These are phyloP conservation scores for Platerodrilus igneus DNA, from an alignment of 2,888 invertebrate species.

Conservation along the genomic window DNA sequence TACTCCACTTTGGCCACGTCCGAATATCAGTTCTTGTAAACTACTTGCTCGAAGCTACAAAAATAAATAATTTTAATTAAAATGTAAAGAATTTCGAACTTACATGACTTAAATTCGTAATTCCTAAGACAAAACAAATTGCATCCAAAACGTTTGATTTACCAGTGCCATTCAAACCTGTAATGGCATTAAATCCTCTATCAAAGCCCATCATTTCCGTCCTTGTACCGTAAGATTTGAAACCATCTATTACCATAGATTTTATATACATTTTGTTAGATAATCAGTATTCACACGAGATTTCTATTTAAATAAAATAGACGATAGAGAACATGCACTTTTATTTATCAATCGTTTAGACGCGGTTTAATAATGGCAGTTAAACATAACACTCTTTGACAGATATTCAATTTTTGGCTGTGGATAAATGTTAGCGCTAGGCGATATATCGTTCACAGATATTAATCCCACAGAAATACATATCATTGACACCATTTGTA, in stretches of 20 bases:
- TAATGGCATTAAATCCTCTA: constrained; percentile 94
- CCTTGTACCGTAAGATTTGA: constrained; percentile 94
- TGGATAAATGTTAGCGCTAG: too few relatives aligned
- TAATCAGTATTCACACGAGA: too few relatives aligned
- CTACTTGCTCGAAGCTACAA: constrained; percentile 82
- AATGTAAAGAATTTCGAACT: constrained; percentile 38
- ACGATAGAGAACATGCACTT: too few relatives aligned
- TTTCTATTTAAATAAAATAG: too few relatives aligned
- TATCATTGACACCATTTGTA: too few relatives aligned
- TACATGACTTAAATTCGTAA: constrained; percentile 87
- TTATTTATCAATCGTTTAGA: too few relatives aligned
- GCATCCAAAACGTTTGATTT: constrained; percentile 97
- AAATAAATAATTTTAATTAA: constrained; percentile 8
- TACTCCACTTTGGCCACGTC: constrained; percentile 93
- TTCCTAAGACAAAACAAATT: constrained; percentile 96
- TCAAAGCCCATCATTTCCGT: constrained; percentile 93
- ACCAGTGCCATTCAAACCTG: constrained; percentile 95
- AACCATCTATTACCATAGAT: constrained; percentile 89
- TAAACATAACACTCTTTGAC: too few relatives aligned
- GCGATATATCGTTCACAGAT: too few relatives aligned
- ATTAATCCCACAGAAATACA: too few relatives aligned
- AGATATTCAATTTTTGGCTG: too few relatives aligned
- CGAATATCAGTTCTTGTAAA: constrained; percentile 94
- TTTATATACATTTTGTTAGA: constrained; percentile 88
- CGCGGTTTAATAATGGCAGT: too few relatives aligned